A percentile compares a stretch with the other conserved stretches of the same genome.
Evolutionary conservation across 1,140 invertebrate species (phyloP).

Genomic region (Hirudo medicinalis): DNA sequence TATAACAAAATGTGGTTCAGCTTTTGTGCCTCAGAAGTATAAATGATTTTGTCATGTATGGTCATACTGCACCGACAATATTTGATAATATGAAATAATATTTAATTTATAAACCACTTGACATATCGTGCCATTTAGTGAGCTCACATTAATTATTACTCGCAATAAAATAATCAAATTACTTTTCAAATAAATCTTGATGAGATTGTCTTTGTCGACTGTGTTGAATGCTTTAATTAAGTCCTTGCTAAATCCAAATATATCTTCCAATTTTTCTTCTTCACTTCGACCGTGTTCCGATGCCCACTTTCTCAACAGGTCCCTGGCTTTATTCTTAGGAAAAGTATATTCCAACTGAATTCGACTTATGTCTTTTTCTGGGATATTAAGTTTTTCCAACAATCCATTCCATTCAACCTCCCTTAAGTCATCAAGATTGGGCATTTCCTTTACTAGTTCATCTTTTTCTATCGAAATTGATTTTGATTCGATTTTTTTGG

Average conservation of each 20-base stretch:
- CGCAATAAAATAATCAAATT: neutral
- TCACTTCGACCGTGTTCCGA: slow-evolving; percentile 57
- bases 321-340: slow-evolving; percentile 72
- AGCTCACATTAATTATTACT: neutral
- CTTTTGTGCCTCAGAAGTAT: no score
- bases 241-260: neutral
- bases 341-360: slow-evolving; percentile 75
- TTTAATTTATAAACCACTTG: no score
- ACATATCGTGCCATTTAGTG: no score
- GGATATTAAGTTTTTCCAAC: slow-evolving; percentile 60
- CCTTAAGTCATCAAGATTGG: neutral
- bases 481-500: no score
- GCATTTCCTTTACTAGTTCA: neutral
- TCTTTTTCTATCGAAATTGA: no score
- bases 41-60: no score
- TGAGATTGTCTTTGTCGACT: neutral
- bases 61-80: no score
- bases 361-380: slow-evolving; percentile 66
- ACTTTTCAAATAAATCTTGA: slow-evolving; percentile 8
- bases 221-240: slow-evolving; percentile 3
- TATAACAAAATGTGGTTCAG: no score
- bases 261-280: slow-evolving; percentile 13
- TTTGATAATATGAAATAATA: no score
- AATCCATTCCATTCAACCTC: slow-evolving; percentile 71
- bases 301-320: slow-evolving; percentile 80